phyloP scores from a whole-genome alignment of 2,888 invertebrate species.

The Dinocampus coccinellae region DNA sequence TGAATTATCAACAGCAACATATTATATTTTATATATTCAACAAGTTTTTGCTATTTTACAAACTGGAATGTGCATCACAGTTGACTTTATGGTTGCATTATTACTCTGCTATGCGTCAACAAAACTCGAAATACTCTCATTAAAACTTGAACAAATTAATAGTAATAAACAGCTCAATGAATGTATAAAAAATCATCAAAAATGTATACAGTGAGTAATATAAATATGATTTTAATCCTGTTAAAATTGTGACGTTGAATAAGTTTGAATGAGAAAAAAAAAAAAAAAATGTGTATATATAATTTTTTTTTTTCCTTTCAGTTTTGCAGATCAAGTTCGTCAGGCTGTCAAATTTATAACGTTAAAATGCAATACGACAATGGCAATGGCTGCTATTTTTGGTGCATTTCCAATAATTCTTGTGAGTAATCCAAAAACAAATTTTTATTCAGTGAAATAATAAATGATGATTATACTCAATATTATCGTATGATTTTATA shows the following conservation, averaged over 20 bases:
- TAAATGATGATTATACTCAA: not conserved
- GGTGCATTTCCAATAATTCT: slow-evolving; percentile 55
- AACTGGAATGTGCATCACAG: slow-evolving; percentile 45
- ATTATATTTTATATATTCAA: slow-evolving; percentile 46
- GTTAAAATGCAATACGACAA: slow-evolving; percentile 55
- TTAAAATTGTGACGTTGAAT: not conserved
- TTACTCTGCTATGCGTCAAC: slow-evolving; percentile 55
- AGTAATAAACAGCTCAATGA: slow-evolving; percentile 37
- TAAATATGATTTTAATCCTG: not conserved
- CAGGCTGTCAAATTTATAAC: slow-evolving; percentile 49
- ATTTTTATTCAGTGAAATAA: not conserved
- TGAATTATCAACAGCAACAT: slow-evolving; percentile 37
- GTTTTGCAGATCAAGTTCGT: slow-evolving; percentile 49
- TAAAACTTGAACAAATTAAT: slow-evolving; percentile 36
- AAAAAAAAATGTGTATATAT: too few species aligned
- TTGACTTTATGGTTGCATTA: slow-evolving; percentile 53
- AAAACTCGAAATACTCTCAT: slow-evolving; percentile 52
- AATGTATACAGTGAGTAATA: slow-evolving; percentile 46
- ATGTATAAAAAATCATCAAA: slow-evolving; percentile 51
- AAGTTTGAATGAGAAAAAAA: not conserved
- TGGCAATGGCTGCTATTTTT: slow-evolving; percentile 52
- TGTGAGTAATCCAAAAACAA: slow-evolving; percentile 42
- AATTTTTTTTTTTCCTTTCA: slow-evolving; percentile 25
- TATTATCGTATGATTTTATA: not conserved
- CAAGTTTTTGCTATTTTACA: slow-evolving; percentile 53